phyloP scores from a whole-genome alignment of 2,888 invertebrate species.

The Ellobium chinense region DNA sequence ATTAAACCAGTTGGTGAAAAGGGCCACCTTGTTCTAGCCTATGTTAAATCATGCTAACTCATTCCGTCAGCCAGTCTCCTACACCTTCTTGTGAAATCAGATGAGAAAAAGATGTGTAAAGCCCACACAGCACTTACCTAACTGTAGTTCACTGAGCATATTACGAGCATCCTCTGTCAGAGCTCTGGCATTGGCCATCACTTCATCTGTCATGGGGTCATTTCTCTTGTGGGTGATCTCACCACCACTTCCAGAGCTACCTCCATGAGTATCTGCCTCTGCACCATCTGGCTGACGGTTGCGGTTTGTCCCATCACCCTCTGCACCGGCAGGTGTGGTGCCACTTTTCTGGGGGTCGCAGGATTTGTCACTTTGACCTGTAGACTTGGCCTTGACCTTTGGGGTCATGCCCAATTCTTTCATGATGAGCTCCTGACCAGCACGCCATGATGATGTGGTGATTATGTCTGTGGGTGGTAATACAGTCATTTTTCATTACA shows the following conservation, averaged over 20 bases:
- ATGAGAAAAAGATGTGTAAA: too few species aligned
- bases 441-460: conserved; percentile 72
- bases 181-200: conserved; percentile 25
- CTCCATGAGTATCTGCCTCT: conserved; percentile 24
- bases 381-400: conserved; percentile 20
- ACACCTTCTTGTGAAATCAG: too few species aligned
- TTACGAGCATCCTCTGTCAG: conserved; percentile 52
- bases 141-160: conserved; percentile 50
- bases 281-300: conserved; percentile 42
- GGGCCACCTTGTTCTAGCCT: too few species aligned
- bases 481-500: too few species aligned
- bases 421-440: conserved; percentile 67
- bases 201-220: neutral
- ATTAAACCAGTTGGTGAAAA: too few species aligned
- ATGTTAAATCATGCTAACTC: too few species aligned
- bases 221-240: neutral
- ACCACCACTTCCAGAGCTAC: neutral
- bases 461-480: conserved; percentile 70
- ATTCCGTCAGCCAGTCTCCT: too few species aligned
- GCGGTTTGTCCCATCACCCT: neutral
- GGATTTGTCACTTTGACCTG: conserved; percentile 8
- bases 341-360: neutral
- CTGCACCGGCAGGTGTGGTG: neutral
- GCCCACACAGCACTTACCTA: conserved; percentile 14
- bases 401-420: conserved; percentile 64